Evolutionary conservation across 1,140 invertebrate genomes (phyloP).

Genomic region (Listronotus oregonensis): DNA sequence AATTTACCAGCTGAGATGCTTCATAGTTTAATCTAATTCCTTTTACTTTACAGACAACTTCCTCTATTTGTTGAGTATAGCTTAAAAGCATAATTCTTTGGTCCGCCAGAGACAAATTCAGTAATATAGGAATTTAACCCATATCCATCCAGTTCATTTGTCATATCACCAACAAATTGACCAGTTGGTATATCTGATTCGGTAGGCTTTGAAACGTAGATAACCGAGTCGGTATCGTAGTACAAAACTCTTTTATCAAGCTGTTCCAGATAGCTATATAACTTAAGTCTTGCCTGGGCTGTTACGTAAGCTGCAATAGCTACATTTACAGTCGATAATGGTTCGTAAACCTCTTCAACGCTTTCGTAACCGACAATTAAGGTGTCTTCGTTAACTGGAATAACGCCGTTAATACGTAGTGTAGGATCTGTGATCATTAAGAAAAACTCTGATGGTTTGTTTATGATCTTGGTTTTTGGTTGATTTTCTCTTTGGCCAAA

Average conservation of each 20-base stretch:
- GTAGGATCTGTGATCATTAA: slow-evolving; percentile 44
- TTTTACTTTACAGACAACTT: too few relatives aligned
- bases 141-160: slow-evolving; percentile 41
- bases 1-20: too few relatives aligned
- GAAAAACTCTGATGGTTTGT: too few relatives aligned
- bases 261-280: slow-evolving; percentile 52
- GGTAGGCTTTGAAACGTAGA: slow-evolving; percentile 40
- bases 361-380: slow-evolving; percentile 42
- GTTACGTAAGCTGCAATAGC: slow-evolving; percentile 53
- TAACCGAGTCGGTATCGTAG: slow-evolving; percentile 55
- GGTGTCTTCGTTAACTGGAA: slow-evolving; percentile 42
- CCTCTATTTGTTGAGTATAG: too few relatives aligned
- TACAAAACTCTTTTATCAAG: slow-evolving; percentile 52
- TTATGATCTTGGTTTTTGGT: background rate
- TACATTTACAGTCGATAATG: background rate
- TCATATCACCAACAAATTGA: slow-evolving; percentile 49
- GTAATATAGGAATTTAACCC: too few relatives aligned
- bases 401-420: slow-evolving; percentile 35
- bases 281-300: slow-evolving; percentile 53
- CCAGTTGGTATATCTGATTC: slow-evolving; percentile 40
- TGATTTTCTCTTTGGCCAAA: slow-evolving; percentile 12
- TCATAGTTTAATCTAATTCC: too few relatives aligned
- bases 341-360: background rate
- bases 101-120: too few relatives aligned
- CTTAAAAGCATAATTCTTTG: too few relatives aligned